Evolutionary conservation across 2,888 invertebrate genomes (phyloP), one percentile per base, ranked within the genome.

Genomic region (Coleophora flavipennella): DNA sequence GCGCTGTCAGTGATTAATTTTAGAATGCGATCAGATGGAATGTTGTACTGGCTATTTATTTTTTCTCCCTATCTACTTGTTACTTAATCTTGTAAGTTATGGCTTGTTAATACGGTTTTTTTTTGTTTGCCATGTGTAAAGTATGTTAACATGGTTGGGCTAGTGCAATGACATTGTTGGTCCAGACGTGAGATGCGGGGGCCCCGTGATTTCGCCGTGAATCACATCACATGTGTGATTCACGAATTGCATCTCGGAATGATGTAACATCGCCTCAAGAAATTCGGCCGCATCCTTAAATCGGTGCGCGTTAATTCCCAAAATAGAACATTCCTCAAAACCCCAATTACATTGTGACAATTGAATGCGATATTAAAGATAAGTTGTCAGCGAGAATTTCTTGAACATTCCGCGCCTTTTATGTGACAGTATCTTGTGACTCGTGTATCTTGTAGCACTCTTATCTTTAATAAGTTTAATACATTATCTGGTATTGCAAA

Each of bases 1-100:
- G 55, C 44, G 50, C 51, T 61, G 59, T 62, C 62, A 61, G 46
- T 57, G 44, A 65, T 66, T 67, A 67, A 67, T 63, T 74, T 67
- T 62, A 67, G 60, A 62, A 54, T 55, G 55, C 50, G 53, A 56
- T 59, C 51, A 45, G 43, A 49, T 52, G 55, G 55, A 58, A 67
- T 62, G 55, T 45, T 42, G 51, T 50, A 37, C 36, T 43, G 48
- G 48, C 45, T 40, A 43, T 51, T 50, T 49, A 53, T 53, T 38
- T 55, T 52, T 41, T 33, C 33, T 40, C 42, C 39, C 36, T 35
- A 36, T 43, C 41, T 34, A 28, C 37, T 12, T 20, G 37, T 36
- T 20, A 31, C 39, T 36, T 40, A 38, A 39, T 33, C 20, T 20
- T 20, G n/a, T 20, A 6, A 20, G 20, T 20, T 20, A 4, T 20